These are phyloP conservation scores for Meta bourneti DNA, from an alignment of 2,888 invertebrate genomes.

Conservation along the genomic window DNA sequence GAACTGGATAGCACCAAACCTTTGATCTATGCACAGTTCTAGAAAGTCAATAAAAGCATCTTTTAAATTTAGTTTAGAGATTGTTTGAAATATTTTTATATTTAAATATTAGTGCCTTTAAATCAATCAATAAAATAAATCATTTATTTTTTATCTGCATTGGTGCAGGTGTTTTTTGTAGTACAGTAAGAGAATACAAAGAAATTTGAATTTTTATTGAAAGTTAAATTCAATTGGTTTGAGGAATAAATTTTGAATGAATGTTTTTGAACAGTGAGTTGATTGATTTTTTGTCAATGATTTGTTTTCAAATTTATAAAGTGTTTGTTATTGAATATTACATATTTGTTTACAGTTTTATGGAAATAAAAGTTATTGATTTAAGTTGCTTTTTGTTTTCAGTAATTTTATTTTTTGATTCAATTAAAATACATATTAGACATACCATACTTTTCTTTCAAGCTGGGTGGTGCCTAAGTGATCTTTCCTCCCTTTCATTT, in stretches of 20 bases:
- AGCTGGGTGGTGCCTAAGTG: too few species aligned
- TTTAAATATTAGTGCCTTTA: constrained; percentile 56
- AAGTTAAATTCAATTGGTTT: not conserved
- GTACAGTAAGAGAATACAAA: not conserved
- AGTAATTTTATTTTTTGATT: too few species aligned
- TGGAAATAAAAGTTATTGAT: too few species aligned
- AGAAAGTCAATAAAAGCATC: not conserved
- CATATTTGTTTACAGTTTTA: too few species aligned
- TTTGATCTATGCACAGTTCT: constrained; percentile 53
- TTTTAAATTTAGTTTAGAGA: constrained; percentile 17
- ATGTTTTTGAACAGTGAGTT: not conserved
- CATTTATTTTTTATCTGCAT: too few species aligned
- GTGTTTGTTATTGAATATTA: too few species aligned
- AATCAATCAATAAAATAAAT: not conserved
- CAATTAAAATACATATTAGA: too few species aligned
- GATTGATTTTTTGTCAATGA: too few species aligned
- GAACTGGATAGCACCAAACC: constrained; percentile 84
- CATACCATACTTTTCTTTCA: too few species aligned
- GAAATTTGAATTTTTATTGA: not conserved
- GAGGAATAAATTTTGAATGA: not conserved
- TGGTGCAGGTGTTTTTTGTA: not conserved
- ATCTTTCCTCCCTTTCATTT: too few species aligned
- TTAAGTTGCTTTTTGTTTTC: too few species aligned
- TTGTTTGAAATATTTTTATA: constrained; percentile 32
- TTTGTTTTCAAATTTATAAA: not conserved